A percentile compares a stretch with the other conserved stretches of the same genome.
Conservation (phyloP, 2,888 invertebrate species). For the Sisyra nigra region DNA sequence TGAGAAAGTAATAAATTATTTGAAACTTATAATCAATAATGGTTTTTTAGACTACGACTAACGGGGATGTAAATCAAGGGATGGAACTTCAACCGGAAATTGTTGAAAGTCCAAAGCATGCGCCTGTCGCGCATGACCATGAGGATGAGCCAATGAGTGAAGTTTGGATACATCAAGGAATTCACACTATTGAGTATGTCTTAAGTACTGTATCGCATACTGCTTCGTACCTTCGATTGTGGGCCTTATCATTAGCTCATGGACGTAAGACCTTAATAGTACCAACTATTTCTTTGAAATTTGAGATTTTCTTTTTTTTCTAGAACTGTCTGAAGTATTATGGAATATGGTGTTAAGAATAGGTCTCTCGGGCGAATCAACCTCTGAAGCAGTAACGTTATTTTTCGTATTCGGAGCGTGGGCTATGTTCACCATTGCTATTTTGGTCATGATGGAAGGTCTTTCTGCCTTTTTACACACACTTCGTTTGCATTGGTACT, state of each 20-base stretch:
- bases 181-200: constrained; percentile 94
- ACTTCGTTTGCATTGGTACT: constrained; percentile 71
- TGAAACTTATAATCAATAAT: background rate
- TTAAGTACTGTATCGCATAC: constrained; percentile 93
- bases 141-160: constrained; percentile 61
- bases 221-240: constrained; percentile 88
- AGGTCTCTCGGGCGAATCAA: constrained; percentile 16
- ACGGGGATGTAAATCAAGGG: constrained; percentile 50
- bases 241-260: constrained; percentile 93
- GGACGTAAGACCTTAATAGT: constrained; percentile 61
- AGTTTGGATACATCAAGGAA: constrained; percentile 82
- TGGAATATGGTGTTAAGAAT: constrained; percentile 49
- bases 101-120: constrained; percentile 26
- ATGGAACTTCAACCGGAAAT: constrained; percentile 41
- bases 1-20: constrained; percentile 1
- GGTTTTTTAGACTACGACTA: constrained; percentile 23
- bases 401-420: constrained; percentile 57
- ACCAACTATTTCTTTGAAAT: constrained; percentile 10
- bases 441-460: constrained; percentile 81
- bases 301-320: background rate
- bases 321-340: constrained; percentile 69
- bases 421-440: constrained; percentile 66
- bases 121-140: constrained; percentile 24
- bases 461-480: constrained; percentile 82
- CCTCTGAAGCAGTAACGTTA: constrained; percentile 32